Evolutionary conservation across 1,140 invertebrate genomes (phyloP), one percentile per base, ranked within the genome.

Genomic region (Drosophila nebulosa): DNA sequence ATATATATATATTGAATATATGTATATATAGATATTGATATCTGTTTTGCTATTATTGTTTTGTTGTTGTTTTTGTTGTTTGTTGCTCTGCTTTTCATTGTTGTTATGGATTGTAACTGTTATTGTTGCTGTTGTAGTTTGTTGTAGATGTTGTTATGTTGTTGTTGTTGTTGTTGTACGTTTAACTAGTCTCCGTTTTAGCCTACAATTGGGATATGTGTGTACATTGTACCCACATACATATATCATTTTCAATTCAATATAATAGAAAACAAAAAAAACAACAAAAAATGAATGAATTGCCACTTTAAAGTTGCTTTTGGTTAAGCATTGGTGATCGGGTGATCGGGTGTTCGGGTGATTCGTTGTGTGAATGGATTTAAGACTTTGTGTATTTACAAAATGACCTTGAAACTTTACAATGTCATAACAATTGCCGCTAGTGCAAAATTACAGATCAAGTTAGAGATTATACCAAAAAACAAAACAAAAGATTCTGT

Each of bases 1-100:
- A 57, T n/a, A 69, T 55, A 67, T 61, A 64, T 76, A 58, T 35
- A 60, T 79, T 63, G 46, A 64, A 65, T 72, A 60, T 78, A 59
- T 72, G 56, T 78, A 59, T 46, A 68, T 73, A 73, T 64, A 72
- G 51, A 55, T 53, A 50, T 64, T 16, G 59, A 58, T 61, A 27
- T 71, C 52, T 63, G 50, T 66, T 52, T 63, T 78, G 62, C 55
- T 80, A 32, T 74, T 58, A n/a, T n/a, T n/a, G n/a, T 62, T 53
- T 73, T 52, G 27, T 68, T 68, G 21, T 22, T 35, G 7, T 12
- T n/a, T 9, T 59, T 30, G 62, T 62, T 60, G 71, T 71, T 71
- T 39, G 7, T 70, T 67, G 64, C 57, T 39, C 39, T 39, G 53
- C 18, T 60, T 52, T 79, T 63, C 69, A 57, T 75, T 53, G 55